A percentile compares a stretch with the other conserved stretches of the same genome.
Evolutionary conservation across 1,140 invertebrate genomes (phyloP).

Genomic region (Aplysia californica): DNA sequence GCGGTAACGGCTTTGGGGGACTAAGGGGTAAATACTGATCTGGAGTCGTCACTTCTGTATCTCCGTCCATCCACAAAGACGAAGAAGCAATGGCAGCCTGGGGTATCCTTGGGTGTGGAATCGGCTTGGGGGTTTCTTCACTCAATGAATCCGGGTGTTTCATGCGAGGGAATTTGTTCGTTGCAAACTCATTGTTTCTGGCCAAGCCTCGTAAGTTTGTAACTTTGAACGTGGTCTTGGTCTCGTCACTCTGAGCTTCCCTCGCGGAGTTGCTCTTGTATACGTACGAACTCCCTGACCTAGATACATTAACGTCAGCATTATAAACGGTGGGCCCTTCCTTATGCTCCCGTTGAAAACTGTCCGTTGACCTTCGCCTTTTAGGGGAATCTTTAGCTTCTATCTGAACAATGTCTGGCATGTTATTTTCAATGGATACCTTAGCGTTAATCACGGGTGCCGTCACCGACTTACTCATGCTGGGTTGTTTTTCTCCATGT

Average conservation of each 20-base stretch:
- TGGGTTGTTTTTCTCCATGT: too few species aligned
- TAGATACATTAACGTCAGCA: not conserved
- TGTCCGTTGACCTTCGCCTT: not conserved
- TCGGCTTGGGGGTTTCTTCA: too few species aligned
- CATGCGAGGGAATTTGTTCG: conserved; percentile 41
- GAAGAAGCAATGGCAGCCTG: too few species aligned
- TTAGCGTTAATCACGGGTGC: too few species aligned
- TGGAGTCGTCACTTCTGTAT: too few species aligned
- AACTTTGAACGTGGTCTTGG: conserved; percentile 42
- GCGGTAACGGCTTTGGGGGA: too few species aligned
- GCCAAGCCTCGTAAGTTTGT: conserved; percentile 53
- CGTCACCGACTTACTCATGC: too few species aligned
- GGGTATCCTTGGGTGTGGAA: too few species aligned
- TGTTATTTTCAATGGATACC: too few species aligned
- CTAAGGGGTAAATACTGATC: too few species aligned
- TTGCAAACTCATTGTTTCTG: conserved; percentile 56
- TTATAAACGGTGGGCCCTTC: conserved; percentile 22
- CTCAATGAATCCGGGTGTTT: conserved; percentile 21
- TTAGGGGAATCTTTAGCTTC: not conserved
- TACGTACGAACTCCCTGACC: not conserved
- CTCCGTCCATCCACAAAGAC: too few species aligned
- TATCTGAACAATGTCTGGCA: conserved; percentile 13
- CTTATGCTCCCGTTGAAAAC: not conserved
- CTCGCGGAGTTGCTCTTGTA: not conserved
- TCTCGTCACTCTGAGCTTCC: too few species aligned